Evolutionary conservation across 1,140 invertebrate genomes (phyloP), one percentile per base, ranked within the genome.

Genomic region (Pachypeltis micranthus): DNA sequence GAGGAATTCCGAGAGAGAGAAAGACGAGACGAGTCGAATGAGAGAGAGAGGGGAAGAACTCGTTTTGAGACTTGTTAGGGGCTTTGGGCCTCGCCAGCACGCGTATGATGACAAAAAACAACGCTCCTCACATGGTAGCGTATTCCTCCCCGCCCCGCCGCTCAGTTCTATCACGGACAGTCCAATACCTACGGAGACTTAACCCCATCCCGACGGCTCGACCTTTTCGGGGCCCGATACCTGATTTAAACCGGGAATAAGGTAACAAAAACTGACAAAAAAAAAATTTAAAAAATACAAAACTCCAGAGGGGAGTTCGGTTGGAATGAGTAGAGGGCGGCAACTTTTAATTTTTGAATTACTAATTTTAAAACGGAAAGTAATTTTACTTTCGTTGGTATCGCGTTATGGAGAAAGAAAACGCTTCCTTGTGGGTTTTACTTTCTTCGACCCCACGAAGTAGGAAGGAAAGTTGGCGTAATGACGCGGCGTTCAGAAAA

Each of bases 21-120:
- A 25, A 31, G 59, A 44, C 16, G 44, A 31, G 59, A 44, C 16
- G 44, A 25, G 24, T 12, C 7, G 60, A 24, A 14, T 4, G 60
- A 51, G 61, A 14, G 47, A 28, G 47, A 54, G 14, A 25, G 14
- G 44, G 60, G 44, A 44, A 26, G 27, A 62, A 62, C 61, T 47
- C 61, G 61, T 63, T 63, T 63, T 59, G 23, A 63, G 55, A 58
- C 62, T 63, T 63, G 62, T 63, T 63, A 63, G 62, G 28, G 27
- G 21, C 21, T 44, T 29, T 29, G 59, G 59, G 59, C 28, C n/a
- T 19, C 23, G 61, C 25, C 25, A 62, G 61, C 61, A 56, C 61
- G 61, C 61, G 61, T 44, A 31, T 62, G 31, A 62, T 55, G 61
- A 62, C 61, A 62, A 62, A 62, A 62, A 62, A 62, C 31, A 62